Conservation (phyloP, 2,797 vertebrate genomes). For the Todus mexicanus region DNA sequence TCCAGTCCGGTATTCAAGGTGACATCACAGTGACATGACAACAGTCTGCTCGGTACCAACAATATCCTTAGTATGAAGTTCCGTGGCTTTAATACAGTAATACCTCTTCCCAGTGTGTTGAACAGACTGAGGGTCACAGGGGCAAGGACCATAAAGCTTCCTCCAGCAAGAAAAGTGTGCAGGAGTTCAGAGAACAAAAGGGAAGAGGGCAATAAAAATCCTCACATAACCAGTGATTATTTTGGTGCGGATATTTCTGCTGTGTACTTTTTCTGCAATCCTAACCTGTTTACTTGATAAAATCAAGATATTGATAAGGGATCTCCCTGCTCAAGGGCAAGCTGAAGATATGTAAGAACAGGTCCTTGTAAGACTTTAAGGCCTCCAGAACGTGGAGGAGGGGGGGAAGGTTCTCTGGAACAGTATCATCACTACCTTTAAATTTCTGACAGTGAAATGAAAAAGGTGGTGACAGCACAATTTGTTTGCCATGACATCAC, state of each 20-base stretch:
- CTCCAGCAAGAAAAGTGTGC: background rate
- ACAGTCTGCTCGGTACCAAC: background rate
- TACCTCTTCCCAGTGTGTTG: background rate
- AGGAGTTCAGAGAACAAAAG: background rate
- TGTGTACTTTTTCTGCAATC: background rate
- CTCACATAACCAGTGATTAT: background rate
- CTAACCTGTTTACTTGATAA: background rate
- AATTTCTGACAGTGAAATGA: too few species aligned
- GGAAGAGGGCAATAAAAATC: background rate
- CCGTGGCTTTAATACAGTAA: background rate
- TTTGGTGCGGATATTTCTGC: background rate
- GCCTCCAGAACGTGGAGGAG: background rate
- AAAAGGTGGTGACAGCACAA: background rate
- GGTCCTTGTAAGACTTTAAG: background rate
- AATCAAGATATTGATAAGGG: background rate
- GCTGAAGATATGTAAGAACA: background rate
- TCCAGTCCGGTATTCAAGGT: background rate
- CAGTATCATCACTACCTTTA: too few species aligned
- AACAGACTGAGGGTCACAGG: too few species aligned
- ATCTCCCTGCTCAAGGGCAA: background rate
- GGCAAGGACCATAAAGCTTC: background rate
- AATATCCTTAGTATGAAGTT: background rate
- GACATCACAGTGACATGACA: background rate
- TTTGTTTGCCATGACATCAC: background rate
- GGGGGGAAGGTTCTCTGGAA: background rate